Conservation (phyloP, 2,888 invertebrate species). For the Parochlus steinenii region DNA sequence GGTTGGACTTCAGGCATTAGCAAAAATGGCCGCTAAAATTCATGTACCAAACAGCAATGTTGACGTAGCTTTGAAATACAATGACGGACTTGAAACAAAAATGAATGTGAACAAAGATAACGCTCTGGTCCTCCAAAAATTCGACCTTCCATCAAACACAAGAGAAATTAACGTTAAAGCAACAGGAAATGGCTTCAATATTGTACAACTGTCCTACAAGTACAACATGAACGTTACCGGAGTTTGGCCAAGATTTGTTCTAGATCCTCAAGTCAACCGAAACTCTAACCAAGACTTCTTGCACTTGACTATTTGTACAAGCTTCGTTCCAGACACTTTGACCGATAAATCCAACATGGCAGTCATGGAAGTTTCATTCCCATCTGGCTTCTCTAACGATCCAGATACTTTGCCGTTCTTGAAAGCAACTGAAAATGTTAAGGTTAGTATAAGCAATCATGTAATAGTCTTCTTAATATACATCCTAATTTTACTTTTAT, state of each 20-base stretch:
- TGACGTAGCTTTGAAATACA: constrained; percentile 37
- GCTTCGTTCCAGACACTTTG: constrained; percentile 41
- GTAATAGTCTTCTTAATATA: neutral
- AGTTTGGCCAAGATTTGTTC: constrained; percentile 69
- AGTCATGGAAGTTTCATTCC: constrained; percentile 74
- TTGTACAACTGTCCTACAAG: constrained; percentile 60
- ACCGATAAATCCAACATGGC: constrained; percentile 68
- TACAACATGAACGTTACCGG: constrained; percentile 78
- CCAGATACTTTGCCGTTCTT: constrained; percentile 50
- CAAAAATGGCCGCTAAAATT: constrained; percentile 43
- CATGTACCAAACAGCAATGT: constrained; percentile 29
- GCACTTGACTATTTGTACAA: constrained; percentile 66
- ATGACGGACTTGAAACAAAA: constrained; percentile 25
- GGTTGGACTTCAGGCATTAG: constrained; percentile 52
- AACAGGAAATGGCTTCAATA: constrained; percentile 61
- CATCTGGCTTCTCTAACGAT: constrained; percentile 82
- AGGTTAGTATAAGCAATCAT: constrained; percentile 20
- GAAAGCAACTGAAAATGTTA: constrained; percentile 29
- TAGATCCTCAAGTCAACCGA: constrained; percentile 73
- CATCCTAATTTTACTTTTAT: constrained; percentile 38
- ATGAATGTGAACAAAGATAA: constrained; percentile 61
- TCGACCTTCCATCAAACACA: constrained; percentile 34
- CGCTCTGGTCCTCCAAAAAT: constrained; percentile 65
- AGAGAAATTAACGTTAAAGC: constrained; percentile 56
- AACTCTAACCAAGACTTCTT: constrained; percentile 58